Evolutionary conservation across 2,113 vertebrate genomes (phyloP).

Genomic region (Rhabdornis inornatus): DNA sequence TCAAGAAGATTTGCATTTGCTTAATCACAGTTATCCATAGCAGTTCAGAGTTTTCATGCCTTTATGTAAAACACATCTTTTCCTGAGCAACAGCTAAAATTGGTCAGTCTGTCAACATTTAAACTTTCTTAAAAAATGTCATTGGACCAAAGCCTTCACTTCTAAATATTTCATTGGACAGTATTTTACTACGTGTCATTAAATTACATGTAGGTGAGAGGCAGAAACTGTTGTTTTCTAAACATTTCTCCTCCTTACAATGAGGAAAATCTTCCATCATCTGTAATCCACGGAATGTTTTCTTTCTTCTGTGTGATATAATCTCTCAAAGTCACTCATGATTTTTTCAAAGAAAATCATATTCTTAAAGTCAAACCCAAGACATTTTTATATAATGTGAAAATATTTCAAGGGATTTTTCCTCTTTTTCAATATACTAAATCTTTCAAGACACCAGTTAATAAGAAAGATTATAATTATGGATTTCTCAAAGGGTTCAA

Average conservation of each 20-base stretch:
- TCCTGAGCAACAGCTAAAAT: neutral
- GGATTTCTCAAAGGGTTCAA: neutral
- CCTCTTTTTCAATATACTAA: neutral
- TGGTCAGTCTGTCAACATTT: neutral
- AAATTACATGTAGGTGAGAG: neutral
- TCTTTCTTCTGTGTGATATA: neutral
- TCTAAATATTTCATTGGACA: neutral
- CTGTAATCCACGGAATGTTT: neutral
- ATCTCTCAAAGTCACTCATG: fast-evolving
- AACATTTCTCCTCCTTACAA: neutral
- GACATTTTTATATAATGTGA: neutral
- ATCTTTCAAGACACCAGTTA: neutral
- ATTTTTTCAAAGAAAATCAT: neutral
- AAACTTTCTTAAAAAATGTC: neutral
- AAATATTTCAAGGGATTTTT: neutral
- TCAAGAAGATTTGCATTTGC: neutral
- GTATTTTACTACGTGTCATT: neutral
- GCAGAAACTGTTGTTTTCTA: neutral
- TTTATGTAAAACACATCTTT: neutral
- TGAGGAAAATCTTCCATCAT: neutral
- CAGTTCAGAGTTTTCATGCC: neutral
- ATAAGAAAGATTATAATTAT: neutral
- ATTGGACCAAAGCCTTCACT: neutral
- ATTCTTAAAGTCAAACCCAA: neutral
- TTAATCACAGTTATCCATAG: neutral